Percentiles rank a stretch among this genome's conserved stretches.
Conservation (phyloP, 2,797 vertebrate genomes). For the Sebastes iracundus region DNA sequence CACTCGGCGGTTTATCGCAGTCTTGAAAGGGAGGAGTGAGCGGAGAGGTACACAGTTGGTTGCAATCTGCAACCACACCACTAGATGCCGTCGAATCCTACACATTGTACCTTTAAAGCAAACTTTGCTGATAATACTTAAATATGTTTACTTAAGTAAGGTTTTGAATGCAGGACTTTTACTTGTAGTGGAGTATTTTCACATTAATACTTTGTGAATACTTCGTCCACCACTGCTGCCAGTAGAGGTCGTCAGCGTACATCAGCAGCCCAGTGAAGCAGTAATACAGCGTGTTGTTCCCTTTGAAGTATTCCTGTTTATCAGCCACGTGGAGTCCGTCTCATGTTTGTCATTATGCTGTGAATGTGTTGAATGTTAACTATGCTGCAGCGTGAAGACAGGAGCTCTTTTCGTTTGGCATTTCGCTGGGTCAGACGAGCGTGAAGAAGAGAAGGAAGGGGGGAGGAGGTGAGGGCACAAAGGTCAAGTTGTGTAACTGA, state of each 20-base stretch:
- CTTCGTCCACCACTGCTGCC: too few relatives aligned
- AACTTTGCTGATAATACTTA: too few relatives aligned
- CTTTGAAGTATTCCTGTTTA: background rate
- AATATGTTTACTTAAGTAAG: too few relatives aligned
- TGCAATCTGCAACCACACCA: too few relatives aligned
- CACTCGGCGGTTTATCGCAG: fast-evolving
- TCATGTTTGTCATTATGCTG: background rate
- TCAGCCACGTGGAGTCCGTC: background rate
- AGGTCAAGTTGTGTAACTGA: slow-evolving; percentile 53
- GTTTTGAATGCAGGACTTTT: too few relatives aligned
- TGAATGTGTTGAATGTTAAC: background rate
- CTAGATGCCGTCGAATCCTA: too few relatives aligned
- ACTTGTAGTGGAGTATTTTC: too few relatives aligned
- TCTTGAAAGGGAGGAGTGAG: too few relatives aligned
- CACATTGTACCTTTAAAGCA: too few relatives aligned
- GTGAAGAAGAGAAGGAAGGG: background rate
- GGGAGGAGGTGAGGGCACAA: slow-evolving; percentile 6
- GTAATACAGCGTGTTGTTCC: background rate
- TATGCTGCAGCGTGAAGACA: background rate
- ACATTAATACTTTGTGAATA: too few relatives aligned
- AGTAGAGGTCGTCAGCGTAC: background rate
- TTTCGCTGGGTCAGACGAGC: background rate
- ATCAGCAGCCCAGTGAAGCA: background rate
- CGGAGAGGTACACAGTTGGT: too few relatives aligned
- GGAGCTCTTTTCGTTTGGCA: background rate